Evolutionary conservation across 1,140 invertebrate genomes (phyloP).

Genomic region (Bombus confusus): DNA sequence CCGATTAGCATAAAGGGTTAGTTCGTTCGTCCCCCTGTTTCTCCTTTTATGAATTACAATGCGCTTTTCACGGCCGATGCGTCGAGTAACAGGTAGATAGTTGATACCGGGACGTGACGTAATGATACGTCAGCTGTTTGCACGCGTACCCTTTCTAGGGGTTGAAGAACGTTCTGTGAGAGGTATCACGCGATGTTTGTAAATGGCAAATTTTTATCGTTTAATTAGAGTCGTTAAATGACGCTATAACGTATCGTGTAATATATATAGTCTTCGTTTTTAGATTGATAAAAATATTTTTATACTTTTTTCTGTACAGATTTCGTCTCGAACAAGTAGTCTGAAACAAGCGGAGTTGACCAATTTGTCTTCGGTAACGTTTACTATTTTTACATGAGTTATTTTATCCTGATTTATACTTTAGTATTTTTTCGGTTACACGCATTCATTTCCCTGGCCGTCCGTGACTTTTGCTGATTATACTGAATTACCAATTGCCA

Average conservation of each 20-base stretch:
- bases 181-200: background rate
- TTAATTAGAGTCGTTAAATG: background rate
- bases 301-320: too few relatives aligned
- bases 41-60: slow-evolving; percentile 58
- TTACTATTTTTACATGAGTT: background rate
- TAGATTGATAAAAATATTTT: too few relatives aligned
- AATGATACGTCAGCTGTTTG: slow-evolving; percentile 44
- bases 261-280: too few relatives aligned
- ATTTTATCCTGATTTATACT: background rate
- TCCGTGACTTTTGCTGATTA: slow-evolving; percentile 54
- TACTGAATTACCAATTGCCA: slow-evolving; percentile 70
- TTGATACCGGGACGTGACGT: slow-evolving; percentile 39
- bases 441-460: background rate
- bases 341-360: background rate
- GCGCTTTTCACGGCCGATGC: slow-evolving; percentile 67
- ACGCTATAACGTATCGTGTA: too few relatives aligned
- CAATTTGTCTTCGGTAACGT: background rate
- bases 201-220: background rate
- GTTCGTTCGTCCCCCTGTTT: slow-evolving; percentile 1
- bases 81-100: slow-evolving; percentile 62
- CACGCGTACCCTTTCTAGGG: background rate
- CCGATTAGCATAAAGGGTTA: slow-evolving; percentile 72
- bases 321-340: too few relatives aligned
- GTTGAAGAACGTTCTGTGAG: background rate
- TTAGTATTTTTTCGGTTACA: background rate